Conservation (phyloP, 2,888 invertebrate species). For the Plagodis dolabraria region DNA sequence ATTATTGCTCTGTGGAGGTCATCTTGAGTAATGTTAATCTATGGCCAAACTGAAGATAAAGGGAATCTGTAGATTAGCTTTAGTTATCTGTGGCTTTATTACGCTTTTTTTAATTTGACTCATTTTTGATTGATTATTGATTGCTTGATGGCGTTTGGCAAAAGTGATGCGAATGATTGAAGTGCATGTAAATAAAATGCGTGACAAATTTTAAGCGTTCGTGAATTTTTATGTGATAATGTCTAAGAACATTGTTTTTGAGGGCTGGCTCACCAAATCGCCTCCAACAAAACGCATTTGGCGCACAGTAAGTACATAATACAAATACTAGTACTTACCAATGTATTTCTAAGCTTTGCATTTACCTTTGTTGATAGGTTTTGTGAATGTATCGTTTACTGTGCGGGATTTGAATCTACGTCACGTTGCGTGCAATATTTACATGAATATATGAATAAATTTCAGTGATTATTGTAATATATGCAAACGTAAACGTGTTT, state of each 20-base stretch:
- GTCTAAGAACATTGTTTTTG: slow-evolving; percentile 90
- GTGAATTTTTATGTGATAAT: slow-evolving; percentile 44
- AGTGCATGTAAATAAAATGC: too few relatives aligned
- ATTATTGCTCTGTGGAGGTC: too few relatives aligned
- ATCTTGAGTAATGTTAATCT: too few relatives aligned
- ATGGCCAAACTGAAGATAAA: too few relatives aligned
- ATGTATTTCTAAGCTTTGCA: slow-evolving; percentile 45
- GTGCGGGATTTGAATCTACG: slow-evolving; percentile 16
- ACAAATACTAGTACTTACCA: slow-evolving; percentile 26
- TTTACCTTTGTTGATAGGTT: slow-evolving; percentile 67
- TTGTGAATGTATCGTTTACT: slow-evolving; percentile 43
- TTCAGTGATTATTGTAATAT: slow-evolving; percentile 10
- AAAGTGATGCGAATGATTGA: too few relatives aligned
- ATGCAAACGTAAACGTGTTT: slow-evolving; percentile 29
- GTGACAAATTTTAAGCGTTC: too few relatives aligned
- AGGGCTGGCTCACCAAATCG: slow-evolving; percentile 98
- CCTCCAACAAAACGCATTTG: slow-evolving; percentile 96
- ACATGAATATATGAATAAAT: slow-evolving; percentile 3
- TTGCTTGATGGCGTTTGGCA: too few relatives aligned
- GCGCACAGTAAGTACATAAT: slow-evolving; percentile 93
- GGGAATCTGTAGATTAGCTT: too few relatives aligned
- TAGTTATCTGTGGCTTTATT: too few relatives aligned
- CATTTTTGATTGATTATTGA: too few relatives aligned
- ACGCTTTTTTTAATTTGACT: too few relatives aligned
- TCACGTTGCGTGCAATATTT: slow-evolving; percentile 1